Evolutionary conservation across 1,140 invertebrate genomes (phyloP).

Genomic region (Ceratina japonica): DNA sequence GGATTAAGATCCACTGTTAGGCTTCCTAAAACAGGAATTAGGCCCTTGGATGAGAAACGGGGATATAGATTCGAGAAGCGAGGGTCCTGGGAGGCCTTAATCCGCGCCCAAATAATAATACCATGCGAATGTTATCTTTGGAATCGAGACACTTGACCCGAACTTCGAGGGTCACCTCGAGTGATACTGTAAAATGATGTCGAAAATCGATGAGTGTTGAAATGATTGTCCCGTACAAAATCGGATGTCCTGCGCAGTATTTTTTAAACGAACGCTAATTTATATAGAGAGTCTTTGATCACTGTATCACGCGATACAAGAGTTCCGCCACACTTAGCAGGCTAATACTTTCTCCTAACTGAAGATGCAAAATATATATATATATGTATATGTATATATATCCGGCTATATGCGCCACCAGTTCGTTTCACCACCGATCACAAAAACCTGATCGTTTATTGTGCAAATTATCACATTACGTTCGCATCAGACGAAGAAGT

Average conservation of each 20-base stretch:
- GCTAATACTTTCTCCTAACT: conserved; percentile 30
- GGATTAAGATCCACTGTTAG: too few relatives aligned
- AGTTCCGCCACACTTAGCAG: conserved; percentile 34
- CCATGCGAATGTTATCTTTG: conserved; percentile 43
- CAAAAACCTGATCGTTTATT: conserved; percentile 50
- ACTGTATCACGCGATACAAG: conserved; percentile 21
- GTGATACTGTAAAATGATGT: neutral
- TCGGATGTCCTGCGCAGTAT: conserved; percentile 17
- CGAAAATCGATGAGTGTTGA: conserved; percentile 11
- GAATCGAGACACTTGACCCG: conserved; percentile 4
- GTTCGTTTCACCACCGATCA: conserved; percentile 15
- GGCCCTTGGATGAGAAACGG: too few relatives aligned
- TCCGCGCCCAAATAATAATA: conserved; percentile 41
- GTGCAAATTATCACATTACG: conserved; percentile 59
- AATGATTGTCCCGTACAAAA: conserved; percentile 48
- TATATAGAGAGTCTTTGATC: conserved; percentile 32
- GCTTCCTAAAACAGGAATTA: too few relatives aligned
- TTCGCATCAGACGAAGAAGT: conserved; percentile 35
- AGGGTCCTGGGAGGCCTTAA: too few relatives aligned
- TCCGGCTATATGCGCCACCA: neutral
- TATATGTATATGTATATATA: neutral
- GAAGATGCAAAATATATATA: conserved; percentile 30
- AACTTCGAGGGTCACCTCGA: neutral
- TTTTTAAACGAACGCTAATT: conserved; percentile 9
- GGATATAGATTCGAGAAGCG: too few relatives aligned